These are phyloP conservation scores for Cephalopholis sonnerati DNA, from an alignment of 2,113 vertebrate genomes.

Conservation along the genomic window DNA sequence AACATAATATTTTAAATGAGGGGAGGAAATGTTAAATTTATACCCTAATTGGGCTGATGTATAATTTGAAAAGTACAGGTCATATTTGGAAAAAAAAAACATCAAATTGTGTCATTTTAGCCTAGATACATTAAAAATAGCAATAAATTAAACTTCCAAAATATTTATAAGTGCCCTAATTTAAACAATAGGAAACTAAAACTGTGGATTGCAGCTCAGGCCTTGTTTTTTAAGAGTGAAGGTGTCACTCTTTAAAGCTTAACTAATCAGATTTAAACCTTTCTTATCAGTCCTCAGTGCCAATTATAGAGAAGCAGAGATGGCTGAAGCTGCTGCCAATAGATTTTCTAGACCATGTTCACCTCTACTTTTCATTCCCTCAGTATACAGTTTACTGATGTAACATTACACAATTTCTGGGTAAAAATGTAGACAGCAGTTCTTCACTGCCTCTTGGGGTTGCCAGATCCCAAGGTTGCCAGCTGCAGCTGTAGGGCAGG, in stretches of 20 bases:
- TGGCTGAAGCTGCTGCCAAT: conserved; percentile 25
- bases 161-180: neutral
- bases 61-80: no score
- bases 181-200: neutral
- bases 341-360: conserved; percentile 12
- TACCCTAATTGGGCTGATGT: no score
- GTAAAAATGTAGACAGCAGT: neutral
- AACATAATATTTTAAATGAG: no score
- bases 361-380: conserved; percentile 3
- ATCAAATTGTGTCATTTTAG: no score
- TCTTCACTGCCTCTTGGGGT: conserved; percentile 10
- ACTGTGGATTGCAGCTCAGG: neutral
- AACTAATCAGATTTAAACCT: conserved; percentile 30
- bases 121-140: no score
- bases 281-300: conserved; percentile 25
- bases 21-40: no score
- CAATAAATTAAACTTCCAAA: no score
- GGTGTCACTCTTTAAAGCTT: conserved; percentile 24
- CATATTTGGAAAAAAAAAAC: no score
- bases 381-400: conserved; percentile 23
- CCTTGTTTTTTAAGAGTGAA: neutral
- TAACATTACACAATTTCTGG: conserved; percentile 8
- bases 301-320: conserved; percentile 39
- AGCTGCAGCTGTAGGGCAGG: conserved; percentile 26
- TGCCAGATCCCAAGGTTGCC: conserved; percentile 17